Conservation (phyloP, 2,113 vertebrate species). For the Dendrocopos noguchii region DNA sequence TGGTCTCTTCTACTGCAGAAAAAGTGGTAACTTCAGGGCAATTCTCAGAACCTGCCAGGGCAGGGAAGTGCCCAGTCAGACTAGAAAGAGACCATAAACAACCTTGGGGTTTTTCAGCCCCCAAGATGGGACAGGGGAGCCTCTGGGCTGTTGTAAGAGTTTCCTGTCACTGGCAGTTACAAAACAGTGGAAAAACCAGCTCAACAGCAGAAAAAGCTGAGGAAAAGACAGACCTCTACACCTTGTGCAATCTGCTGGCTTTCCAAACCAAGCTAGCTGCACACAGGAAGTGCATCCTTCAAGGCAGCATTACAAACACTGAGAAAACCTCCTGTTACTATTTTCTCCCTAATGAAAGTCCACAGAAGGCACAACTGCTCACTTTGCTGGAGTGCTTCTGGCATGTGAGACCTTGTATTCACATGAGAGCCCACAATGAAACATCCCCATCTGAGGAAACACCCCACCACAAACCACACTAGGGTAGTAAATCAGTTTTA, state of each 20-base stretch:
- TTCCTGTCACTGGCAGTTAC: not conserved
- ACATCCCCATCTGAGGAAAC: not conserved
- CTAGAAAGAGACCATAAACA: not conserved
- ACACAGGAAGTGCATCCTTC: not conserved
- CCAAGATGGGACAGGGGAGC: not conserved
- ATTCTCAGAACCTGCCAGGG: not conserved
- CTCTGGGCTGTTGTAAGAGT: not conserved
- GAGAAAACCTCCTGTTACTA: not conserved
- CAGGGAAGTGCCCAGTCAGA: not conserved
- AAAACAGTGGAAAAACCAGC: not conserved
- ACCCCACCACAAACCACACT: accelerated
- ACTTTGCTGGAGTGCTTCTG: too few species aligned
- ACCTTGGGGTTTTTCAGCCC: not conserved
- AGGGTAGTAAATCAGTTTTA: not conserved
- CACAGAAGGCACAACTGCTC: accelerated
- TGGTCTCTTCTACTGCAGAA: not conserved
- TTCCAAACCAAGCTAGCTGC: too few species aligned
- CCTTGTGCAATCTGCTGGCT: not conserved
- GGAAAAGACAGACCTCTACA: not conserved
- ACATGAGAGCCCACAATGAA: accelerated
- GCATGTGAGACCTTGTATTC: accelerated
- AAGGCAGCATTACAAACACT: not conserved
- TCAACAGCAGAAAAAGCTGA: accelerated
- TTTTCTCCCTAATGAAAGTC: accelerated
- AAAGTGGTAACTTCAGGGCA: not conserved